Evolutionary conservation across 2,888 invertebrate genomes (phyloP), one percentile per base, ranked within the genome.

Genomic region (Carpatolechia fugitivella): DNA sequence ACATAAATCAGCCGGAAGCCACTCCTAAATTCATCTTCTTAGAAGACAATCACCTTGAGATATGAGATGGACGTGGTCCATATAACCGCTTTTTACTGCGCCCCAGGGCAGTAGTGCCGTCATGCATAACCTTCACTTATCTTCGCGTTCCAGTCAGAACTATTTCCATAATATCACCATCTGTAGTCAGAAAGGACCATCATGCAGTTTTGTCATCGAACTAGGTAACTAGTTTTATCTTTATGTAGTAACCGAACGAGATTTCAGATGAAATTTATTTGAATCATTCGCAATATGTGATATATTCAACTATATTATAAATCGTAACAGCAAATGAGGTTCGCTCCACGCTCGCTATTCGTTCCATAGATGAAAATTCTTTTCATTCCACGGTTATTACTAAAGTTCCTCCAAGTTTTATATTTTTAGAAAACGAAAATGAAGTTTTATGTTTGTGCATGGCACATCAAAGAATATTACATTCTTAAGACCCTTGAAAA

Each of bases 161-260:
- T 38, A 85, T 88, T 86, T 78, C 74, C 85, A 86, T 88, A 88
- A 87, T 87, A 78, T 62, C 68, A 71, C 78, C 70, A 83, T 88
- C 76, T 84, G 72, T 81, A 88, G 80, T 85, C 86, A 71, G 76
- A 70, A 70, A 68, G 74, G 75, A 78, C 76, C 69, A 70, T 66
- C 72, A 66, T 80, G 82, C 81, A 86, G 78, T 85, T 85, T 82
- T 83, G 82, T 82, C 83, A 83, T 76, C 72, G 64, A 80, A 82
- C 80, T 82, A 80, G 47, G 31, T 64, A 61, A 65, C 70, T 66
- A 66, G 71, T 54, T 47, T 74, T 78, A 80, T 80, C 77, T 78
- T 72, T 70, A 69, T 70, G 66, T 66, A 69, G 67, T 69, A 75
- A 69, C 70, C 61, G 69, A 66, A 65, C 60, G 60, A 47, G 31